Base-by-base conservation (phyloP, 2,797 vertebrate genomes). In the Numenius phaeopus region DNA sequence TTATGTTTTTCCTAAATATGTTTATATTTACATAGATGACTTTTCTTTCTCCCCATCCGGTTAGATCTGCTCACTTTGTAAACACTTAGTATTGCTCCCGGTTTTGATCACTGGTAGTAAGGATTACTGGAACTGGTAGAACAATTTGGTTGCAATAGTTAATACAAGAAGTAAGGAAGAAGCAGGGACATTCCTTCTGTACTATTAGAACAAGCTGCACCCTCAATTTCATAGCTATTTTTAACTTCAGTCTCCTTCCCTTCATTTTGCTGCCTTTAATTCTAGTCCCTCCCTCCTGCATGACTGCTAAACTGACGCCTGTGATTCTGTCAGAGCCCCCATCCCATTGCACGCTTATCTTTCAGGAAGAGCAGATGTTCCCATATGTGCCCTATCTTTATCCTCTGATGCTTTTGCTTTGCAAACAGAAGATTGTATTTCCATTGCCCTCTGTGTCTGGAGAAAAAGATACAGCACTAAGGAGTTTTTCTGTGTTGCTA, bases 351-450 rank as follows among this genome's bases (percentile, higher is more conserved):
- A 49, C 14, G 34, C 85, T 94, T 93, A 97, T 97, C 91, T 96
- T 96, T 89, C 96, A 97, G 90, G 80, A 95, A 93, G 87, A 93
- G 73, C 78, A 89, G 83, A 87, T 87, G 83, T 80, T 95, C 77
- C 66, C 23, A 30, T 84, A 64, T 77, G n/a, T 89, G 77, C 26
- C 70, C 80, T 91, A 42, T 93, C 70, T 76, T 88, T 94, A 79
- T 89, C 62, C 73, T 79, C 88, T 96, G 77, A 66, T 87, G 86
- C 26, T 93, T 93, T 92, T 93, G 93, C 94, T 90, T 90, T 91
- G 83, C 87, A 93, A 82, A 89, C 80, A 94, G 80, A 90, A 89
- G 94, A 97, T 96, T 95, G 94, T 96, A 95, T 97, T 96, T 95
- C 97, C 55, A 59, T 61, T 92, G 96, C 83, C 97, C 97, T 97